phyloP scores from a whole-genome alignment of 2,797 vertebrate genomes.

The Ispidina lecontei region DNA sequence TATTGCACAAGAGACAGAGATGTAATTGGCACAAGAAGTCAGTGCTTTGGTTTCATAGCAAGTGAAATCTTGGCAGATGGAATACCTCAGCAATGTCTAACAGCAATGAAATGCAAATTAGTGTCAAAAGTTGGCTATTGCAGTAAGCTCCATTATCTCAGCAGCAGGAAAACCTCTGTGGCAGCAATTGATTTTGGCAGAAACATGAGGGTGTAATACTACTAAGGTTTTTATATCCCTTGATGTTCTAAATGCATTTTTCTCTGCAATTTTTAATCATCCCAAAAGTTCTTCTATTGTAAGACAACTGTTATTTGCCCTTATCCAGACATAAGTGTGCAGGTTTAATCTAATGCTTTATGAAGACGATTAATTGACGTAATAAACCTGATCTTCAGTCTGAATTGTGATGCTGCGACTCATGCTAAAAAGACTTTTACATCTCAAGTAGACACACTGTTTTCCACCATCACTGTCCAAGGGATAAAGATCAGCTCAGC shows the following conservation, averaged over 20 bases:
- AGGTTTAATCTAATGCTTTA: neutral
- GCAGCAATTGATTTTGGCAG: neutral
- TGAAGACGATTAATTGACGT: neutral
- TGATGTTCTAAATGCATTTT: neutral
- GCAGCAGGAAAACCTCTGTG: neutral
- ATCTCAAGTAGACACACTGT: neutral
- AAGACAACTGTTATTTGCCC: neutral
- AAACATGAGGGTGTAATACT: neutral
- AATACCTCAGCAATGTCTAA: neutral
- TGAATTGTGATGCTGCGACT: neutral
- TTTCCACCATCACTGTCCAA: neutral
- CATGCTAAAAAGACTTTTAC: neutral
- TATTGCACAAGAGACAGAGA: neutral
- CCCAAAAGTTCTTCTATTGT: neutral
- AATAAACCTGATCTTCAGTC: neutral
- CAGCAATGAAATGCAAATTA: slow-evolving; percentile 33
- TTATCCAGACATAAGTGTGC: neutral
- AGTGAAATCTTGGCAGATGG: neutral
- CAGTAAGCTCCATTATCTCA: neutral
- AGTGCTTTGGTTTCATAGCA: neutral
- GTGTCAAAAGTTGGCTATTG: neutral
- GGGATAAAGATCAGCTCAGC: neutral
- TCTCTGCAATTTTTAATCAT: neutral
- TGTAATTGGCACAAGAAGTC: neutral
- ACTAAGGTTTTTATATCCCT: neutral